A percentile compares a stretch with the other conserved stretches of the same genome.
phyloP scores from a whole-genome alignment of 2,888 invertebrate genomes.

The Saturnia japonica region DNA sequence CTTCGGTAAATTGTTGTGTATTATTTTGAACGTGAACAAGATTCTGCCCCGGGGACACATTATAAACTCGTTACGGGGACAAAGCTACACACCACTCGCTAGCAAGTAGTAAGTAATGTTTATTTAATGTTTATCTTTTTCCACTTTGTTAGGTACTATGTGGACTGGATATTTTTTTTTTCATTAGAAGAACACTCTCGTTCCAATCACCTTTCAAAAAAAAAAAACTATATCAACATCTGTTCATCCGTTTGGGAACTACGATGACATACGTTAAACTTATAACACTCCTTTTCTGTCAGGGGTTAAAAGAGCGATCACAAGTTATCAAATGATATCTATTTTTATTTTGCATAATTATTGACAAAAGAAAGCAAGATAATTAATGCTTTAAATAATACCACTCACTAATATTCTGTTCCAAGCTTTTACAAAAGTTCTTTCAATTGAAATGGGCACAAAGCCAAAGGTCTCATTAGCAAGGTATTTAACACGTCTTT shows the following conservation, averaged over 20 bases:
- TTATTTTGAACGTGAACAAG: background rate
- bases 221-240: too few relatives aligned
- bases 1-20: constrained; percentile 1
- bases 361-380: too few relatives aligned
- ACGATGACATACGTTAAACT: too few relatives aligned
- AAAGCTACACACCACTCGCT: constrained; percentile 1
- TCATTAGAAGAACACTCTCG: background rate
- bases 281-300: too few relatives aligned
- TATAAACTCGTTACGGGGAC: constrained; percentile 5
- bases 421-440: background rate
- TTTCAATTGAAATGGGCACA: constrained; percentile 11
- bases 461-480: constrained; percentile 20
- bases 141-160: background rate
- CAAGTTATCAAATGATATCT: too few relatives aligned
- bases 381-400: too few relatives aligned
- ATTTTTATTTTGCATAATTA: too few relatives aligned
- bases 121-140: background rate
- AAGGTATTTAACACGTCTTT: constrained; percentile 14
- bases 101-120: constrained; percentile 1
- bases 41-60: constrained; percentile 6
- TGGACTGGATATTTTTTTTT: background rate
- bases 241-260: too few relatives aligned
- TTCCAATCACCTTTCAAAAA: too few relatives aligned
- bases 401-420: background rate
- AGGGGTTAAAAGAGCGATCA: too few relatives aligned